These are phyloP conservation scores for Schlechtendalia chinensis DNA, from an alignment of 1,140 invertebrate species.

Conservation along the genomic window DNA sequence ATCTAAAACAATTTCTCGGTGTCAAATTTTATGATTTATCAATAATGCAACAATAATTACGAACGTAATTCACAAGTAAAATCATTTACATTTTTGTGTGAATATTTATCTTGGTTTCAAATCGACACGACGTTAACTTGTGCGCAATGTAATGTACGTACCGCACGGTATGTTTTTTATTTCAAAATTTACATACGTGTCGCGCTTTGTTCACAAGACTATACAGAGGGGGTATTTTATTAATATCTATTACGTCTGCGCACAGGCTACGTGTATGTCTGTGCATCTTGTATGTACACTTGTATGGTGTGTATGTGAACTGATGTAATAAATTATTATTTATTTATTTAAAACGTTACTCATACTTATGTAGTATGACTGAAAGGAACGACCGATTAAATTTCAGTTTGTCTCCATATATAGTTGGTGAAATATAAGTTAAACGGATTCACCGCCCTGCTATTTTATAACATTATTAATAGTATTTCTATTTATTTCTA, in stretches of 20 bases:
- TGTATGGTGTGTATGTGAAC: neutral
- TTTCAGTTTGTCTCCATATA: too few relatives aligned
- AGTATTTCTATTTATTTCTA: too few relatives aligned
- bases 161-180: neutral
- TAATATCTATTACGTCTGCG: neutral
- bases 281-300: neutral
- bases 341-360: neutral
- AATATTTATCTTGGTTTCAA: too few relatives aligned
- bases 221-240: neutral
- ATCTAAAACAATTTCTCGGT: too few relatives aligned
- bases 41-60: too few relatives aligned
- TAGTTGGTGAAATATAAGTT: too few relatives aligned
- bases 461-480: too few relatives aligned
- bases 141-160: neutral
- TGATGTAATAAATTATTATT: neutral
- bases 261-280: neutral
- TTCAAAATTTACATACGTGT: neutral
- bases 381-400: too few relatives aligned
- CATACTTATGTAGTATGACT: neutral
- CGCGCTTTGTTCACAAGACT: neutral
- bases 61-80: too few relatives aligned
- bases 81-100: too few relatives aligned
- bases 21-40: too few relatives aligned
- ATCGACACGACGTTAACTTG: neutral
- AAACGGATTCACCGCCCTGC: too few relatives aligned